Evolutionary conservation across 1,140 invertebrate genomes (phyloP).

Genomic region (Apis cerana): DNA sequence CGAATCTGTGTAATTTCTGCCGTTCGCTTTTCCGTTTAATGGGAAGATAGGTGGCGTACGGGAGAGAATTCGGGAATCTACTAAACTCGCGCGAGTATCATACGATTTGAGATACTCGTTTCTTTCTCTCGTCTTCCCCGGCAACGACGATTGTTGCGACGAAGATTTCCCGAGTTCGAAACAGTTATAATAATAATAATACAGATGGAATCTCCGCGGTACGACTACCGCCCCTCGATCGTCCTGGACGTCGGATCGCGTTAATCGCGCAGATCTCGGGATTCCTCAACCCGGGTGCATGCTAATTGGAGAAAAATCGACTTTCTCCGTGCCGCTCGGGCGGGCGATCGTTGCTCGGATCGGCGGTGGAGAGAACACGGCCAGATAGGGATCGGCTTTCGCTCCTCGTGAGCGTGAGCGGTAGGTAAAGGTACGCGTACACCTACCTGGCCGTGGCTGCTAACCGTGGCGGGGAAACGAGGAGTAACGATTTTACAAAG

Average conservation of each 20-base stretch:
- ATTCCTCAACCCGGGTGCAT: slow-evolving; percentile 67
- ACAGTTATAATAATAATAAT: no score
- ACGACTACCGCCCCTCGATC: no score
- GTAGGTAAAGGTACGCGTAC: slow-evolving; percentile 60
- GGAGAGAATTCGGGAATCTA: no score
- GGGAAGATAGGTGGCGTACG: no score
- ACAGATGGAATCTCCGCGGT: neutral
- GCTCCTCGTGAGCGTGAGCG: slow-evolving; percentile 68
- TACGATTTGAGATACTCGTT: no score
- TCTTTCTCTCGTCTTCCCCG: no score
- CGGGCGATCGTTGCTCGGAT: slow-evolving; percentile 51
- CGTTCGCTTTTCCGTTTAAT: no score
- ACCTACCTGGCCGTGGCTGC: slow-evolving; percentile 32
- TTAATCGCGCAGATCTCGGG: slow-evolving; percentile 1
- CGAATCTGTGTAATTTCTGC: no score
- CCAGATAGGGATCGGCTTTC: slow-evolving; percentile 69
- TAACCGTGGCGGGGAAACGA: slow-evolving; percentile 57
- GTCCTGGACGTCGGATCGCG: no score
- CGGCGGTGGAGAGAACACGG: slow-evolving; percentile 63
- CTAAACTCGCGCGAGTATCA: no score
- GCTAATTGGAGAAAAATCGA: slow-evolving; percentile 71
- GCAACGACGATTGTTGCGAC: no score
- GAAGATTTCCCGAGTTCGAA: no score
- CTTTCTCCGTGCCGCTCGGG: slow-evolving; percentile 16
- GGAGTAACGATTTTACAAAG: slow-evolving; percentile 69